These are phyloP conservation scores for Rachycentron canadum DNA, from an alignment of 2,797 vertebrate genomes.

Conservation along the genomic window DNA sequence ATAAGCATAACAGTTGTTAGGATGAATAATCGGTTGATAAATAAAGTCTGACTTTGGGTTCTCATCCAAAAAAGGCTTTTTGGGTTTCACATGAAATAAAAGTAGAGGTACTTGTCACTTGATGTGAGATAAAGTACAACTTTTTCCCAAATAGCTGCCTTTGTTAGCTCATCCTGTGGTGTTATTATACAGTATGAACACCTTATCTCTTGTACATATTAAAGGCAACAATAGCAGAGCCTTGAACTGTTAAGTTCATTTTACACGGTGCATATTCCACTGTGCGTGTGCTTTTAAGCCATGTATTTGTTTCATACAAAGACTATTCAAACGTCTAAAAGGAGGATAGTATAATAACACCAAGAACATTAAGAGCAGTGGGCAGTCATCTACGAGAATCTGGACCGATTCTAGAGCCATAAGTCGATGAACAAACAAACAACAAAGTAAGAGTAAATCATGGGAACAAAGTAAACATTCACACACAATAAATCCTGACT, in stretches of 20 bases:
- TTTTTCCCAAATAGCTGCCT: conserved; percentile 40
- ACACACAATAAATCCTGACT: not conserved
- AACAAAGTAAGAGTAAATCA: not conserved
- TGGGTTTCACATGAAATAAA: conserved; percentile 8
- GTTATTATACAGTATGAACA: conserved; percentile 14
- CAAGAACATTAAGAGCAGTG: not conserved
- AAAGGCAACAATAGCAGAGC: conserved; percentile 9
- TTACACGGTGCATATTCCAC: not conserved
- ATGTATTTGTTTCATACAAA: not conserved
- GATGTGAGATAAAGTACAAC: conserved; percentile 24
- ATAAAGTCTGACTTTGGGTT: not conserved
- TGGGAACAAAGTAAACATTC: not conserved
- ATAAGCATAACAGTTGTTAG: not conserved
- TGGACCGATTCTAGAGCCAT: not conserved
- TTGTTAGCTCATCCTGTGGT: conserved; percentile 23
- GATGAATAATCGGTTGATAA: conserved; percentile 7
- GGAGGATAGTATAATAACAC: not conserved
- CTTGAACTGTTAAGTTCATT: not conserved
- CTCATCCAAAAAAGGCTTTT: conserved; percentile 7
- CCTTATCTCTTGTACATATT: not conserved
- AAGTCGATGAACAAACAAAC: not conserved
- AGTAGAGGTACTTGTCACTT: conserved; percentile 39
- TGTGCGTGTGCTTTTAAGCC: not conserved
- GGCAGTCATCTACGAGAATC: not conserved
- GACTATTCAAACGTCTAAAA: not conserved